These are phyloP conservation scores for Teleopsis dalmanni DNA, from an alignment of 1,140 invertebrate genomes.

Conservation along the genomic window DNA sequence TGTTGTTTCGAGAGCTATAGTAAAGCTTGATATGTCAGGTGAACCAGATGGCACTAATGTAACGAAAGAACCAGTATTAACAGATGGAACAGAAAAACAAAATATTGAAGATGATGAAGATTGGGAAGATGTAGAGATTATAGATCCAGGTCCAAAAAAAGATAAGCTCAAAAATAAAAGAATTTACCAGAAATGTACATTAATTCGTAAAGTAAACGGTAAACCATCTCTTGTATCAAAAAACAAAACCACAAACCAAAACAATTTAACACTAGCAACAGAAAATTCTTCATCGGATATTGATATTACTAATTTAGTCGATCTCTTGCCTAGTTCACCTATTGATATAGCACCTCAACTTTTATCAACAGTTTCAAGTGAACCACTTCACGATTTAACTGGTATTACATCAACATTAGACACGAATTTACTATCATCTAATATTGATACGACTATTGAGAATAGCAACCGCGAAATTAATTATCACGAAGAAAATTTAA, in stretches of 20 bases:
- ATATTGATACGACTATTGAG: too few relatives aligned
- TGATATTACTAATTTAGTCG: conserved; percentile 10
- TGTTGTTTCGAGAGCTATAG: background rate
- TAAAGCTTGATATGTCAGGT: background rate
- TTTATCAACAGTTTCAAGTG: conserved; percentile 1
- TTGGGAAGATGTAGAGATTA: conserved; percentile 19
- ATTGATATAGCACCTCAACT: conserved; percentile 10
- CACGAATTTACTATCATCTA: too few relatives aligned
- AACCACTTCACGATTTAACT: conserved; percentile 11
- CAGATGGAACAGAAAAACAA: background rate
- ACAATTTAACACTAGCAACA: background rate
- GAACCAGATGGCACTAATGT: background rate
- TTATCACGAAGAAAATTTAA: too few relatives aligned
- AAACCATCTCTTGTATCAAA: background rate
- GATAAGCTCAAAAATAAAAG: conserved; percentile 7
- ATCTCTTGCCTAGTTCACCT: conserved; percentile 11
- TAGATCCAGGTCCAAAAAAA: conserved; percentile 10
- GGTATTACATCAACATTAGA: conserved; percentile 12
- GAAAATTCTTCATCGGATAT: background rate
- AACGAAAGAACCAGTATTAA: background rate
- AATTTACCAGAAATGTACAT: conserved; percentile 9
- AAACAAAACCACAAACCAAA: conserved; percentile 11
- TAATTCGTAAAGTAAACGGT: too few relatives aligned
- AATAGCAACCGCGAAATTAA: too few relatives aligned
- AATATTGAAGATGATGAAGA: conserved; percentile 13